phyloP scores from a whole-genome alignment of 2,113 vertebrate species.

The Neodontobutis hainanensis region DNA sequence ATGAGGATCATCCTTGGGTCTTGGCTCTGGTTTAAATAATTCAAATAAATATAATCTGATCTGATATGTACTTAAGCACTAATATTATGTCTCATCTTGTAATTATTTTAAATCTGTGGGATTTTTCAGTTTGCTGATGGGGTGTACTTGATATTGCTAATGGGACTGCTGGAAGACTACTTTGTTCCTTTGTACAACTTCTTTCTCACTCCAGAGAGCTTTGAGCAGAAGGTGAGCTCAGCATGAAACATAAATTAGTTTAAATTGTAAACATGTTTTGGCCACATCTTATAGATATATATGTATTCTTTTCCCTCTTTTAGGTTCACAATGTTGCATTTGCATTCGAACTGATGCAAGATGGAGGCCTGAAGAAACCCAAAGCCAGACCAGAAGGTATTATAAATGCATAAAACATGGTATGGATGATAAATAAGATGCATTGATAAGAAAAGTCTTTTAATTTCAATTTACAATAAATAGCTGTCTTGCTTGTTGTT shows the following conservation, averaged over 20 bases:
- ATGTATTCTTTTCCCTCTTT: conserved; percentile 53
- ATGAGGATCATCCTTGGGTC: background rate
- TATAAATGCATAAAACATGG: background rate
- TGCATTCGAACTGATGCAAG: conserved; percentile 96
- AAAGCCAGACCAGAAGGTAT: conserved; percentile 97
- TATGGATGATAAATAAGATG: background rate
- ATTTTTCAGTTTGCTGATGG: conserved; percentile 93
- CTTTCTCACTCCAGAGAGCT: conserved; percentile 93
- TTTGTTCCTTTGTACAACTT: conserved; percentile 96
- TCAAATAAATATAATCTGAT: background rate
- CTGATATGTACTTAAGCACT: background rate
- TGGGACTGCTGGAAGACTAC: conserved; percentile 94
- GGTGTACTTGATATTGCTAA: conserved; percentile 93
- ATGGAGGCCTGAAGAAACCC: conserved; percentile 92
- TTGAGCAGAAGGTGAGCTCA: conserved; percentile 90
- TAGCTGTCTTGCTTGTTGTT: background rate
- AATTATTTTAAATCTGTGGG: conserved; percentile 9
- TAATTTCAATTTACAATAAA: too few species aligned
- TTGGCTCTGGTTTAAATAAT: conserved; percentile 5
- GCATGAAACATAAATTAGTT: background rate
- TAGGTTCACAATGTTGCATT: conserved; percentile 97
- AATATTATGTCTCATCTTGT: background rate
- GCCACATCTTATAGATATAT: background rate
- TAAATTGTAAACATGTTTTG: background rate
- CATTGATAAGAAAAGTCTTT: background rate